Evolutionary conservation across 1,140 invertebrate genomes (phyloP).

Genomic region (Sycophila sp.): DNA sequence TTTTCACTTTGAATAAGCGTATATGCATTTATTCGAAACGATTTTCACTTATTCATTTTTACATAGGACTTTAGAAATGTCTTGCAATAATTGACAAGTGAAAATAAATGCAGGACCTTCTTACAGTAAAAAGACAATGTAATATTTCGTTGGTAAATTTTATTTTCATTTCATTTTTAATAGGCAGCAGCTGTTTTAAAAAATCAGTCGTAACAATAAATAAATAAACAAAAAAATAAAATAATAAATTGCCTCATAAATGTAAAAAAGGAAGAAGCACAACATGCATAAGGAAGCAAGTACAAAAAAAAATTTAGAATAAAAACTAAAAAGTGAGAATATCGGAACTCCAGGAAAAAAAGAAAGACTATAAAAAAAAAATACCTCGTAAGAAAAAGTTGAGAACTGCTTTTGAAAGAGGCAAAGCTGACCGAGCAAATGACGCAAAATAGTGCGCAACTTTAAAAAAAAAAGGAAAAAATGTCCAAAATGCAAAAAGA

Average conservation of each 20-base stretch:
- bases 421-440: neutral
- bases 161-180: no score
- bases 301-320: neutral
- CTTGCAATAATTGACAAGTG: no score
- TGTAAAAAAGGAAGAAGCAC: neutral
- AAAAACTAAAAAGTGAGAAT: no score
- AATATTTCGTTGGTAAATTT: no score
- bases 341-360: no score
- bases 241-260: neutral
- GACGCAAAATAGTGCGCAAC: neutral
- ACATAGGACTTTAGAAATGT: no score
- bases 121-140: constrained; percentile 42
- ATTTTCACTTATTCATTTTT: no score
- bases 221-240: neutral
- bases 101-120: no score
- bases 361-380: neutral
- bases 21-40: no score
- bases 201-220: constrained; percentile 15
- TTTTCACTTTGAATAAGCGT: no score
- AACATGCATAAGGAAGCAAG: neutral
- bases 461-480: neutral
- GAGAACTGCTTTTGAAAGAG: neutral
- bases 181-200: no score
- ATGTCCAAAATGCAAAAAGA: neutral
- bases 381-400: no score